These are phyloP conservation scores for Podarcis muralis DNA, from an alignment of 2,113 vertebrate genomes.

Conservation along the genomic window DNA sequence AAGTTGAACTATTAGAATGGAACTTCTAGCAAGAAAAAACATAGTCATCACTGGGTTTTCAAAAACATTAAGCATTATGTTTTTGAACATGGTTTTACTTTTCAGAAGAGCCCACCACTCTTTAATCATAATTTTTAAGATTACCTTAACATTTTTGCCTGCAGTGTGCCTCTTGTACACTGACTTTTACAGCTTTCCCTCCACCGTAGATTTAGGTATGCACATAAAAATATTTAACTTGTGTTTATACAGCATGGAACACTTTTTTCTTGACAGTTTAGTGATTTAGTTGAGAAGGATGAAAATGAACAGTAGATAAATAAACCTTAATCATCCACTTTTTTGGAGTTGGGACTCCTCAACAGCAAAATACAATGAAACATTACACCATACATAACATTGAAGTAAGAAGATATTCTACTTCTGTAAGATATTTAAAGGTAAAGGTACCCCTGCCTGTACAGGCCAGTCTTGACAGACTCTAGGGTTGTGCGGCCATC, in stretches of 20 bases:
- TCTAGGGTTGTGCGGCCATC: too few species aligned
- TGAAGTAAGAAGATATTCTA: too few species aligned
- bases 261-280: neutral
- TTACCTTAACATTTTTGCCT: neutral
- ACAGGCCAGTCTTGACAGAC: too few species aligned
- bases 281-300: neutral
- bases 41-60: constrained; percentile 11
- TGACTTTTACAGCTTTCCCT: neutral
- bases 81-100: neutral
- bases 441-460: too few species aligned
- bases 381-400: too few species aligned
- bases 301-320: neutral
- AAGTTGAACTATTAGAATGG: rapidly evolving
- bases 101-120: neutral
- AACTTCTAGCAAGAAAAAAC: neutral
- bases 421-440: too few species aligned
- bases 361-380: neutral
- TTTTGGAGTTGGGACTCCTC: neutral
- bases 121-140: neutral
- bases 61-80: neutral
- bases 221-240: too few species aligned
- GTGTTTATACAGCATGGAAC: neutral
- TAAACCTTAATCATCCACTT: neutral
- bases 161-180: neutral
- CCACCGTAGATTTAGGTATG: neutral